phyloP scores from a whole-genome alignment of 2,888 invertebrate species.

The Mythimna lalbum region DNA sequence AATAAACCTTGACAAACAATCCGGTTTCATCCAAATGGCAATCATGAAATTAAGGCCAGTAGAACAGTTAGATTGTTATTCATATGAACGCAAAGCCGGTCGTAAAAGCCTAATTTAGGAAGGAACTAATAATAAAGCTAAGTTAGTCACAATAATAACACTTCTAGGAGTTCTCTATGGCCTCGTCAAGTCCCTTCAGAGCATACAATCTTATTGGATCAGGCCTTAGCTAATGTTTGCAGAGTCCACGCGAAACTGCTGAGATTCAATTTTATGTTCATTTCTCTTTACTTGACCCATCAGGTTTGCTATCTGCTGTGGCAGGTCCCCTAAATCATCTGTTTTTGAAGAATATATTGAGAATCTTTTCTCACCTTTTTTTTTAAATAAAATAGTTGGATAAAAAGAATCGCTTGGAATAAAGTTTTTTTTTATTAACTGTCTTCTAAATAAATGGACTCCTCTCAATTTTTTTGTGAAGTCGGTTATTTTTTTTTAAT shows the following conservation, averaged over 20 bases:
- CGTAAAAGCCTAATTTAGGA: conserved; percentile 7
- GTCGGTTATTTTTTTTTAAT: too few relatives aligned
- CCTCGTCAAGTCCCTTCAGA: conserved; percentile 72
- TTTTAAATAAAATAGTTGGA: conserved; percentile 47
- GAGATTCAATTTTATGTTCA: conserved; percentile 78
- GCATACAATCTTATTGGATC: conserved; percentile 83
- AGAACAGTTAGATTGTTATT: not conserved
- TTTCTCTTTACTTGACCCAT: conserved; percentile 74
- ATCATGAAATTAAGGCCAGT: not conserved
- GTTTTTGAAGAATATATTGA: conserved; percentile 57
- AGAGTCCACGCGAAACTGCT: conserved; percentile 76
- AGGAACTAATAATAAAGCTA: conserved; percentile 9
- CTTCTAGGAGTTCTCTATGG: conserved; percentile 62
- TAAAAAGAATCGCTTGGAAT: not conserved
- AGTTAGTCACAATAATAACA: conserved; percentile 12
- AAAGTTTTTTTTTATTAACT: not conserved
- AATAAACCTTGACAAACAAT: not conserved
- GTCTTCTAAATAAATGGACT: too few relatives aligned
- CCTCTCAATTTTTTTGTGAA: too few relatives aligned
- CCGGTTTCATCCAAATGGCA: not conserved
- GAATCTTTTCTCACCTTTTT: conserved; percentile 40
- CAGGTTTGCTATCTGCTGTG: conserved; percentile 70
- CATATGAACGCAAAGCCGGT: not conserved
- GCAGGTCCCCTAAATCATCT: conserved; percentile 61
- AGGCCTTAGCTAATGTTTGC: conserved; percentile 80